Percentiles rank a stretch among this genome's conserved stretches.
Conservation (phyloP, 2,113 vertebrate species). For the Chloropsis hardwickii region DNA sequence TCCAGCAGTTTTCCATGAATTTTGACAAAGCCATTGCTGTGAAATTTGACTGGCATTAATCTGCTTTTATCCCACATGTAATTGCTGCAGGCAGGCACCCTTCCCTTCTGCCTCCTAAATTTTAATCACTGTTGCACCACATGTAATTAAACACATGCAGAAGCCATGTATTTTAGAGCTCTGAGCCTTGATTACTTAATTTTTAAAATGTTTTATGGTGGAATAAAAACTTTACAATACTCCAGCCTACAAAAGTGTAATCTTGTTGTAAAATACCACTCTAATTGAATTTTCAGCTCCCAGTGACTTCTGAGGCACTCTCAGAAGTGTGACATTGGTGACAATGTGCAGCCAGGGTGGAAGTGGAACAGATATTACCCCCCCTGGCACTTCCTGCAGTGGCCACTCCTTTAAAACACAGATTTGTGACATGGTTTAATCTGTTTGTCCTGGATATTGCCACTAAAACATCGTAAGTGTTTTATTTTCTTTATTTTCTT, state of each 20-base stretch:
- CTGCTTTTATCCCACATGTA: neutral
- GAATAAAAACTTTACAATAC: slow-evolving; percentile 27
- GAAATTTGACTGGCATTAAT: slow-evolving; percentile 32
- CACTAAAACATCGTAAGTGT: neutral
- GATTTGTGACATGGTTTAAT: neutral
- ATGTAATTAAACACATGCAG: slow-evolving; percentile 14
- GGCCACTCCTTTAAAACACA: neutral
- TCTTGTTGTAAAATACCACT: neutral
- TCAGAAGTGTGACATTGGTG: neutral
- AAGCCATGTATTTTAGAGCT: neutral
- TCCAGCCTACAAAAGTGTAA: neutral
- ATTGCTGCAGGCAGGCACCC: neutral
- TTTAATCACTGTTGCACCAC: neutral
- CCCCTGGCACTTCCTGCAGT: neutral
- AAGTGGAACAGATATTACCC: neutral
- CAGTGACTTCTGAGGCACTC: neutral
- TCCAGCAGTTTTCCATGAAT: neutral
- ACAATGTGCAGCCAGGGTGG: neutral
- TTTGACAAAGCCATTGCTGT: neutral
- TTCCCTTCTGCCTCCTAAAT: slow-evolving; percentile 28
- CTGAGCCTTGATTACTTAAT: neutral
- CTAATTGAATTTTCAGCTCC: slow-evolving; percentile 8
- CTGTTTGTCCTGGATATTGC: neutral
- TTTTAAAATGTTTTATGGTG: slow-evolving; percentile 16
- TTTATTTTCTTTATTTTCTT: too few species aligned